phyloP scores from a whole-genome alignment of 2,113 vertebrate genomes.

The Harpagus bidentatus region DNA sequence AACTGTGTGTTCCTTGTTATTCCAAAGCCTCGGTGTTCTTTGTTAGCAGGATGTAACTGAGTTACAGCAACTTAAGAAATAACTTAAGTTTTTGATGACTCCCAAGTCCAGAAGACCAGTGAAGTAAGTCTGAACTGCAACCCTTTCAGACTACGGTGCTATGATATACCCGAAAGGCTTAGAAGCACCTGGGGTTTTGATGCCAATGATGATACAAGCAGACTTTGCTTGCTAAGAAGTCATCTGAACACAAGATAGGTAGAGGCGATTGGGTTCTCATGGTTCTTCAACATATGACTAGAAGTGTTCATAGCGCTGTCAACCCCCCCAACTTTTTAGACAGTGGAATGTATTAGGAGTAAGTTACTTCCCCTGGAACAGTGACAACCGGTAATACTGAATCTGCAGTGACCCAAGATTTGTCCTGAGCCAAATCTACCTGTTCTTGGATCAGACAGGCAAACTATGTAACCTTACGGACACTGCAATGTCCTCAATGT shows the following conservation, averaged over 20 bases:
- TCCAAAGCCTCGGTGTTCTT: neutral
- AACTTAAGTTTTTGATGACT: neutral
- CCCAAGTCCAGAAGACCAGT: neutral
- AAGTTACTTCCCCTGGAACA: neutral
- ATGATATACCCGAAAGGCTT: neutral
- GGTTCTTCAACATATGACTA: neutral
- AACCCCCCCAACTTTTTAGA: neutral
- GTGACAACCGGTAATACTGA: neutral
- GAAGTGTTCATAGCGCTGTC: neutral
- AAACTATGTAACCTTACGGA: neutral
- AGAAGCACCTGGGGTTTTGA: neutral
- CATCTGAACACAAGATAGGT: neutral
- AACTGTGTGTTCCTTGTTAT: neutral
- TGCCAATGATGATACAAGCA: neutral
- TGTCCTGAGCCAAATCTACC: neutral
- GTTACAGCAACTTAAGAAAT: neutral
- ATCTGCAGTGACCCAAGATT: neutral
- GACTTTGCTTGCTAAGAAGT: neutral
- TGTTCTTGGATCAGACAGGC: neutral
- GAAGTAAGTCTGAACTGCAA: neutral
- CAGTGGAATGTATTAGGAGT: neutral
- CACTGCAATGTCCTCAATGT: neutral
- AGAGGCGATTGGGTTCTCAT: accelerated
- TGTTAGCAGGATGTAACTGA: neutral
- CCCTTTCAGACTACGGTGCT: neutral